These are phyloP conservation scores for Ecliptopera silaceata DNA, from an alignment of 2,888 invertebrate genomes.

Conservation along the genomic window DNA sequence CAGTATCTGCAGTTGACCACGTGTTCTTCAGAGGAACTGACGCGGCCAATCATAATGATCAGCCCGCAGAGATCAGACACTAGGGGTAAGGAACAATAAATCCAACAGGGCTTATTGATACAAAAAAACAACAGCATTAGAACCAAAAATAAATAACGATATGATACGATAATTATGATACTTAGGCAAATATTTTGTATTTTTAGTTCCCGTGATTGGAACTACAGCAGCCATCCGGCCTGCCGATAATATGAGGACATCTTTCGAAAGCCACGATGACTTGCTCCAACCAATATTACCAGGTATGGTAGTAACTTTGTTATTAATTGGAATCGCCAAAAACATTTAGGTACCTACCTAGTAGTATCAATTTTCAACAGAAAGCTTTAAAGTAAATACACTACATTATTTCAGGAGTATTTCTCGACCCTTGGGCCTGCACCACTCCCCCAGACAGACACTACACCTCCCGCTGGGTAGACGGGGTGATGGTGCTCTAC, in stretches of 20 bases:
- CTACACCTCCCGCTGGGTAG: conserved; percentile 86
- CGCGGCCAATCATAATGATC: conserved; percentile 19
- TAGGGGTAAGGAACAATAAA: conserved; percentile 38
- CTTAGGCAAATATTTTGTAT: too few species aligned
- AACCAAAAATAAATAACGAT: too few species aligned
- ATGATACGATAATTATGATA: too few species aligned
- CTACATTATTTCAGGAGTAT: conserved; percentile 62
- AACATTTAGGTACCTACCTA: too few species aligned
- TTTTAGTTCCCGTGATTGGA: conserved; percentile 30
- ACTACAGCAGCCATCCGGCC: conserved; percentile 32
- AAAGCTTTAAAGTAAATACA: too few species aligned
- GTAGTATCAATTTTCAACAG: too few species aligned
- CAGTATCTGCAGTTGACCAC: conserved; percentile 50
- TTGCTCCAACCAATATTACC: conserved; percentile 30
- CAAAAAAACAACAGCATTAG: too few species aligned
- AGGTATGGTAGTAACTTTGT: conserved; percentile 25
- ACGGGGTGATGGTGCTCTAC: conserved; percentile 91
- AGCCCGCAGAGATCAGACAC: conserved; percentile 38
- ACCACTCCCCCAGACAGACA: conserved; percentile 86
- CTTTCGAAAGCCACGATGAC: conserved; percentile 58
- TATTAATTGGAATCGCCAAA: too few species aligned
- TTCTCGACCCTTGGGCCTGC: conserved; percentile 91
- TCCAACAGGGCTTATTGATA: too few species aligned
- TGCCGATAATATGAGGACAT: conserved; percentile 39
- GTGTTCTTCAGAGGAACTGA: conserved; percentile 53